Evolutionary conservation across 1,140 invertebrate genomes (phyloP).

Genomic region (Globodera ellingtonae): DNA sequence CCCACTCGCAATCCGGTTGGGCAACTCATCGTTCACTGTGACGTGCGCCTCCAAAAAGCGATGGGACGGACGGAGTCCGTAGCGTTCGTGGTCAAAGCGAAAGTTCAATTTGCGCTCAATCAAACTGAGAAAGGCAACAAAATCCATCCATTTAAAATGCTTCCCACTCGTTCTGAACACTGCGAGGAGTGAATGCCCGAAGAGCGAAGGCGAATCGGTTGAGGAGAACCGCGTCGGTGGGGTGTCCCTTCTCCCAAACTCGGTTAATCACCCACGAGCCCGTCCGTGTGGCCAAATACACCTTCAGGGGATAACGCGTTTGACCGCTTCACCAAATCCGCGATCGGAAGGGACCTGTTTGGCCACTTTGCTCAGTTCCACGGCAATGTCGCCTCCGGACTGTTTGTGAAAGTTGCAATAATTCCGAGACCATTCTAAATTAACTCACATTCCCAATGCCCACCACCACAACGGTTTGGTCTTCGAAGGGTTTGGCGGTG

Average conservation of each 20-base stretch:
- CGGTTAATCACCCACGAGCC: conserved; percentile 69
- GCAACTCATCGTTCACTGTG: conserved; percentile 71
- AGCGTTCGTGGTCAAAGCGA: conserved; percentile 68
- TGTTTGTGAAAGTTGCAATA: background rate
- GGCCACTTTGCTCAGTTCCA: conserved; percentile 67
- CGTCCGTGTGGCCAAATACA: conserved; percentile 68
- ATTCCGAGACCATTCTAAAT: background rate
- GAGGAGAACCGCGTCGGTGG: conserved; percentile 39
- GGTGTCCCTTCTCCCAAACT: conserved; percentile 62
- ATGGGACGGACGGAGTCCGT: conserved; percentile 68
- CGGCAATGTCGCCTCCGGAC: conserved; percentile 70
- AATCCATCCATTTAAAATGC: conserved; percentile 13
- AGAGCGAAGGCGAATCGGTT: conserved; percentile 23
- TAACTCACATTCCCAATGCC: conserved; percentile 68
- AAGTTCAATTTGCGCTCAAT: conserved; percentile 28
- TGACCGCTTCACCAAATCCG: background rate
- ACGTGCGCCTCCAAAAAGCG: conserved; percentile 66
- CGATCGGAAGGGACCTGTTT: conserved; percentile 52
- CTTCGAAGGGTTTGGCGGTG: conserved; percentile 56
- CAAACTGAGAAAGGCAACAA: background rate
- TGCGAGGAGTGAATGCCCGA: conserved; percentile 14
- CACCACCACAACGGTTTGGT: conserved; percentile 68
- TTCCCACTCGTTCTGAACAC: background rate
- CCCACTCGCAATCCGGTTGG: conserved; percentile 69
- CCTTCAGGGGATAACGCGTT: conserved; percentile 52